These are phyloP conservation scores for Gasteruption jaculator DNA, from an alignment of 2,888 invertebrate species.

Conservation along the genomic window DNA sequence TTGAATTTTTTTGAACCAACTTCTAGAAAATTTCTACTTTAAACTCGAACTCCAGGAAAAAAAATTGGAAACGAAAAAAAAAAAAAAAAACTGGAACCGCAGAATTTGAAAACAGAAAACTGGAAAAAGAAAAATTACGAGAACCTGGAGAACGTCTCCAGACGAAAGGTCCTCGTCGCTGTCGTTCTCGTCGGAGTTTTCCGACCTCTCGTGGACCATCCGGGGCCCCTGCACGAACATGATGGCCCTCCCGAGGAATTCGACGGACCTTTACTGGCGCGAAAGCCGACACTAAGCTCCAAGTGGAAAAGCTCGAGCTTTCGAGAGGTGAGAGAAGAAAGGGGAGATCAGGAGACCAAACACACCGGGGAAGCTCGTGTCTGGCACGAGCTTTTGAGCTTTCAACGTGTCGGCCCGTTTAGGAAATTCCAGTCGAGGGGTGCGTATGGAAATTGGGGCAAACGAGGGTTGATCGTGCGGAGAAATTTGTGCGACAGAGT, in stretches of 20 bases:
- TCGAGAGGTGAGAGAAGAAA: constrained; percentile 14
- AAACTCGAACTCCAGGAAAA: not conserved
- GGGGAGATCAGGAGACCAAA: too few species aligned
- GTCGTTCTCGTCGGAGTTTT: constrained; percentile 39
- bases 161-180: constrained; percentile 45
- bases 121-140: not conserved
- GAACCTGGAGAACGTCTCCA: constrained; percentile 46
- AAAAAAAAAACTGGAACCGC: not conserved
- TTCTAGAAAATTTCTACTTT: too few species aligned
- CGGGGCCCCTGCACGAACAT: constrained; percentile 47
- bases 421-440: too few species aligned
- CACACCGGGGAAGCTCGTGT: too few species aligned
- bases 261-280: not conserved
- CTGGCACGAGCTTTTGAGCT: too few species aligned
- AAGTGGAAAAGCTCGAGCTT: constrained; percentile 13
- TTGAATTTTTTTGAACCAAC: too few species aligned
- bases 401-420: too few species aligned
- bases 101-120: not conserved
- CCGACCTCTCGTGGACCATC: constrained; percentile 33
- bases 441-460: too few species aligned
- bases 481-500: too few species aligned
- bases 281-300: constrained; percentile 7
- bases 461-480: too few species aligned
- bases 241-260: too few species aligned
- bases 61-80: not conserved